Base-by-base conservation (phyloP, 2,888 invertebrate species). In the Steinernema carpocapsae region DNA sequence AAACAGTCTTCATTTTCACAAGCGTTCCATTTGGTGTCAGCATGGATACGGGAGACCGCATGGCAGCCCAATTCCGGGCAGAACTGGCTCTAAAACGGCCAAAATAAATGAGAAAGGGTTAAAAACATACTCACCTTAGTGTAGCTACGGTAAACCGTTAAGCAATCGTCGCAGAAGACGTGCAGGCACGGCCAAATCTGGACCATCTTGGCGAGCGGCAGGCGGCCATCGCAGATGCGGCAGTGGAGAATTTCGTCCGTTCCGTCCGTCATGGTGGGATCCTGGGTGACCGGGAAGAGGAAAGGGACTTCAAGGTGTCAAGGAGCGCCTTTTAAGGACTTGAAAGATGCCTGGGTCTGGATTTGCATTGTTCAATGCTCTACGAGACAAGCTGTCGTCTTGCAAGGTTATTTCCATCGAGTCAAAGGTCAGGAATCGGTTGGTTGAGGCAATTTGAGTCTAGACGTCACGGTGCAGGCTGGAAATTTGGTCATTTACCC, bases 151-250 rank as follows among this genome's bases (percentile, higher is more conserved):
- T 72, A 46, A 24, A 77, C 77, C 32, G 73, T 59, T 19, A 80
- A 52, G 71, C 81, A 82, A n/a, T 74, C 72, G n/a, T 72, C 72
- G 70, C 82, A 82, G 76, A 80, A 79, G 26, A 79, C 78, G 73
- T 82, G 82, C 32, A 81, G 76, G 72, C 82, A 82, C n/a, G 82
- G 82, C 52, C 80, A 76, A 26, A 82, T 72, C 75, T 82, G 77
- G 7, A 73, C 52, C 72, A 73, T 73, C 26, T 76, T 64, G 43
- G 37, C 48, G 19, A 52, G 48, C 14, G 70, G 42, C n/a, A 72
- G 48, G 22, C 52, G 48, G 14, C 74, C 32, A 6, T 42, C 71
- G 29, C 74, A 74, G 51, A 74, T 74, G 37, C 71, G 74, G 45
- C 74, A 74, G 32, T 64, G 64, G 64, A 64, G 64, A 26, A 64